Evolutionary conservation across 2,797 vertebrate genomes (phyloP).

Genomic region (Limnodromus scolopaceus): DNA sequence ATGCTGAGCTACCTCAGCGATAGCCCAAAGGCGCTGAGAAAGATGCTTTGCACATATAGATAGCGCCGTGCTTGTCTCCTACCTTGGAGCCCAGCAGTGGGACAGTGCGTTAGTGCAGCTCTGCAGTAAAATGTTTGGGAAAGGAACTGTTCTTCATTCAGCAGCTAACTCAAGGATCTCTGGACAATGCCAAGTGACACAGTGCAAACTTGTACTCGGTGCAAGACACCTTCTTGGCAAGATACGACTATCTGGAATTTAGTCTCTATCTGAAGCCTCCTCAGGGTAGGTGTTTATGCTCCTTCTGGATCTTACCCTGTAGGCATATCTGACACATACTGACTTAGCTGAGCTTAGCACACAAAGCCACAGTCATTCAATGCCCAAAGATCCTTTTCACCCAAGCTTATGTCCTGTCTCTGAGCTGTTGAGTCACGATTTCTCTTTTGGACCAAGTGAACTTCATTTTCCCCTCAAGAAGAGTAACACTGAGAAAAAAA

Average conservation of each 20-base stretch:
- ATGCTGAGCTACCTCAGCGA: neutral
- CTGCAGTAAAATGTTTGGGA: neutral
- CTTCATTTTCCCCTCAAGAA: neutral
- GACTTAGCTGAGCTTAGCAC: neutral
- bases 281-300: neutral
- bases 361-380: neutral
- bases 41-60: neutral
- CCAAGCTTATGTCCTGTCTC: neutral
- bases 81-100: neutral
- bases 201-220: neutral
- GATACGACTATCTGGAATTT: neutral
- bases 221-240: neutral
- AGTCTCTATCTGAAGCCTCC: neutral
- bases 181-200: neutral
- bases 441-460: neutral
- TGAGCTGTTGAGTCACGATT: neutral
- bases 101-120: neutral
- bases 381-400: neutral
- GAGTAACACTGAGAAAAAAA: neutral
- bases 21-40: neutral
- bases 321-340: neutral
- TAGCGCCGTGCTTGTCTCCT: neutral
- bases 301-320: neutral
- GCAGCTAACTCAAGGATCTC: neutral
- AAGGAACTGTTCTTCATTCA: neutral